Base-by-base conservation (phyloP, 2,797 vertebrate genomes). In the Glossophaga mutica region DNA sequence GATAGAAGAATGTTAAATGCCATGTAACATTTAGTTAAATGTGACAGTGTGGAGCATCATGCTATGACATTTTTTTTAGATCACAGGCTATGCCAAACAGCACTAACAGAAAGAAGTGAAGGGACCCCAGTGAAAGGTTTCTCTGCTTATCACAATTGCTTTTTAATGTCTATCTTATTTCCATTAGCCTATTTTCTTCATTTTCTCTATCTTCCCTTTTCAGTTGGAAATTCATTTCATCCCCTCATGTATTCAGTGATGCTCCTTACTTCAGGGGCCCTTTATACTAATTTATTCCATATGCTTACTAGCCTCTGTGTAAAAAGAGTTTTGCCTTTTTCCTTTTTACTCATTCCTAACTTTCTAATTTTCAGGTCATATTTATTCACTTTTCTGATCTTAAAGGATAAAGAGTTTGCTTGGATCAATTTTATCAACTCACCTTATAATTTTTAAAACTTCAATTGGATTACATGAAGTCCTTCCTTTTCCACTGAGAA, bases 261-360 rank as follows among this genome's bases (percentile, higher is more conserved):
- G 96, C 97, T 97, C 96, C 97, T 98, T 98, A 98, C 98, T 98
- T 98, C 97, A 95, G 98, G 98, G 97, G 96, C 78, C 88, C 97
- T 98, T 97, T 97, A 96, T 93, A 98, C 96, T 98, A 98, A 98
- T 98, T 98, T 98, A 98, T 98, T 98, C 98, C 97, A 98, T 95
- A 97, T 59, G 94, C 91, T 98, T 98, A 97, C 98, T 97, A 98
- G 96, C 92, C 95, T 98, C 97, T 98, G 98, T 98, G 97, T 96
- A 96, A 98, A 98, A 98, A 98, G 93, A 98, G 91, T 98, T 98
- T 97, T 97, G 92, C 73, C 77, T 97, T 89, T 44, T 95, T 97
- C 12, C 16, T 19, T 97, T 73, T 94, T 88, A 87, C 94, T 98
- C 97, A 87, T 97, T 97, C 73, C 91, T 48, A 98, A 96, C 98